These are phyloP conservation scores for Dicrurus megarhynchus DNA, from an alignment of 2,113 vertebrate genomes.

Conservation along the genomic window DNA sequence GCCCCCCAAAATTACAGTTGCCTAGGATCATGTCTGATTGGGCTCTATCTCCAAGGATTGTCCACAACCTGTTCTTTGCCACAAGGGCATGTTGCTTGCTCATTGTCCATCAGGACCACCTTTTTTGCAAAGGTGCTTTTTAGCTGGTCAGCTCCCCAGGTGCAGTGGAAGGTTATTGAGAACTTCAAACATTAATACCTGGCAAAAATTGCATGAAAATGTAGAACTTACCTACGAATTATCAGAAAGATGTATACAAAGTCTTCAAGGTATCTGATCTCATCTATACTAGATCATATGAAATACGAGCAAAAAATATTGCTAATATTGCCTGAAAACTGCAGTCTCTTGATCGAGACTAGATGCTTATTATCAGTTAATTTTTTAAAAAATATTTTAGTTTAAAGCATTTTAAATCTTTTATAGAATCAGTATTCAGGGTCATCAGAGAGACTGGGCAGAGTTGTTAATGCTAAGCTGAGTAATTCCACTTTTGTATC, in stretches of 20 bases:
- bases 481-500: neutral
- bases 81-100: neutral
- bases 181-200: neutral
- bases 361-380: neutral
- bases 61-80: neutral
- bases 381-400: neutral
- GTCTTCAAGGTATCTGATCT: neutral
- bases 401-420: neutral
- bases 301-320: neutral
- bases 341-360: neutral
- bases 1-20: neutral
- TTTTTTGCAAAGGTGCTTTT: neutral
- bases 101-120: neutral
- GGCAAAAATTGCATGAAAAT: neutral
- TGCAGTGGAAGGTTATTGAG: neutral
- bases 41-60: neutral
- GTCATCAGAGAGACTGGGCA: neutral
- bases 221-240: neutral
- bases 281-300: neutral
- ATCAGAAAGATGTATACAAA: neutral
- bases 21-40: neutral
- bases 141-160: accelerated
- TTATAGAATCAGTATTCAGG: neutral
- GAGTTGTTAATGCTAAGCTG: neutral
- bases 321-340: neutral